Percentiles rank a stretch among this genome's conserved stretches.
Evolutionary conservation across 2,797 vertebrate species (phyloP).

Genomic region (Amazonetta brasiliensis): DNA sequence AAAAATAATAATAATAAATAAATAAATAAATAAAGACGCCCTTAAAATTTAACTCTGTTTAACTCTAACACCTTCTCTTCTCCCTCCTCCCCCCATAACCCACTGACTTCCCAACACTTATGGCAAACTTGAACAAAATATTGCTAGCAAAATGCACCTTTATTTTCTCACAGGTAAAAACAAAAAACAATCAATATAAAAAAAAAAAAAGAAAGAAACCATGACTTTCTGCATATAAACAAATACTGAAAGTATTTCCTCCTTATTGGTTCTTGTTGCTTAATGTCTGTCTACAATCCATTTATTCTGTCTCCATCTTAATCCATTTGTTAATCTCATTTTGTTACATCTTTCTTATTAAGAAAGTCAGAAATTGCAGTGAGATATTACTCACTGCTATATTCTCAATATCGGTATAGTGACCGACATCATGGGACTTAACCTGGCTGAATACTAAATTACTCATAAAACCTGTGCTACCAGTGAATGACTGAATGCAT

Average conservation of each 20-base stretch:
- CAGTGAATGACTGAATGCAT: not conserved
- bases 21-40: too few species aligned
- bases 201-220: not conserved
- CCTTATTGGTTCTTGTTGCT: not conserved
- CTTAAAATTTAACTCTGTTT: not conserved
- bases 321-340: not conserved
- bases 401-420: not conserved
- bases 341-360: not conserved
- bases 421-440: not conserved
- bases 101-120: not conserved
- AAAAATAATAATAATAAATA: too few species aligned
- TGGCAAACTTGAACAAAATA: not conserved
- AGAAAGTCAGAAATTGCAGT: not conserved
- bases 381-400: not conserved
- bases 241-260: not conserved
- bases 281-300: not conserved
- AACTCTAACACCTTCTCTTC: not conserved
- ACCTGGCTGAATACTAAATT: not conserved
- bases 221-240: not conserved
- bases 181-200: not conserved
- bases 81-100: rapidly evolving
- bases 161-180: not conserved
- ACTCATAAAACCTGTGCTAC: not conserved
- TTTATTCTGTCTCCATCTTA: not conserved
- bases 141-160: not conserved